Base-by-base conservation (phyloP, 2,888 invertebrate species). In the Tachina grossa region DNA sequence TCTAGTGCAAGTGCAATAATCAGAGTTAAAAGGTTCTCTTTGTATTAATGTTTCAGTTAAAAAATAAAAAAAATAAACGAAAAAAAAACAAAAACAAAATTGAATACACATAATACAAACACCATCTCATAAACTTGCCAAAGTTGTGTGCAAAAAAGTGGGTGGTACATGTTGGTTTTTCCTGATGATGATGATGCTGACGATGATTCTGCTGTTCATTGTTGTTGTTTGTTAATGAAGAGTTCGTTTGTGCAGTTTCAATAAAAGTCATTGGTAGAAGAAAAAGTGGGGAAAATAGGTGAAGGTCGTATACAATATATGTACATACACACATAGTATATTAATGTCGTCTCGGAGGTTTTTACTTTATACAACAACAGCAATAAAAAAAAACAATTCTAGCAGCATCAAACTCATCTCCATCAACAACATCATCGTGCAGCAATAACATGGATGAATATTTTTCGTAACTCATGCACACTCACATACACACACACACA, bases 301-400 rank as follows among this genome's bases (percentile, higher is more conserved):
- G 85, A 85, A 85, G 85, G 85, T 85, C 85, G 85, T 83, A 80
- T 83, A 83, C 83, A 85, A 79, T 85, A 72, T 85, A 49, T n/a
- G 59, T 68, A 31, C 31, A 31, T 6, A 31, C 31, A 31, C 31
- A 6, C 31, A 31, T 31, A 31, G 31, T 31, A 71, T 82, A 79
- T 85, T 85, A 80, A 85, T 85, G 85, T 83, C 72, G 83, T 85
- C 85, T 85, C 85, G 83, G 69, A 85, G 83, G 79, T 85, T 85
- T 83, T 80, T 80, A 68, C 68, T 72, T 76, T 57, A 45, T 71
- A 59, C 53, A 75, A 61, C 74, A 80, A 43, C 75, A 81, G 22
- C 76, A 83, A 39, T 72, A 57, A 57, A 51, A 31, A 63, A 55
- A 41, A 63, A 51, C 45, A 43, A 45, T 57, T 65, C 19, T 55